Base-by-base conservation (phyloP, 2,888 invertebrate genomes). In the Noctua fimbriata region DNA sequence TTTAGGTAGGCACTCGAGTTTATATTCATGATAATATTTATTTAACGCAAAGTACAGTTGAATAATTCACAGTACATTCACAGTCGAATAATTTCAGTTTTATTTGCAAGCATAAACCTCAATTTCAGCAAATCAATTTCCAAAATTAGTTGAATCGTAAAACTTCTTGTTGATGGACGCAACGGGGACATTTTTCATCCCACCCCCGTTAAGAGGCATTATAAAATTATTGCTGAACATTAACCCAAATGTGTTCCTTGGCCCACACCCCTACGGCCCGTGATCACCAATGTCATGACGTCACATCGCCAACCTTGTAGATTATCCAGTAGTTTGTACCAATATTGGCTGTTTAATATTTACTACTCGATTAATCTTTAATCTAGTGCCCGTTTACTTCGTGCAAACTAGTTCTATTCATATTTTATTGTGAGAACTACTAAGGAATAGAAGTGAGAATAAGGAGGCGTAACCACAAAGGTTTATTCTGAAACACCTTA, bases 191-290 rank as follows among this genome's bases (percentile, higher is more conserved):
- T 78, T 79, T 83, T 88, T 69, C 28, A 69, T 77, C 52, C 78
- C 76, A 79, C 78, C 87, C 81, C 71, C 70, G 28, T 80, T 72
- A 78, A 79, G 73, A 82, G 63, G 67, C 60, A 36, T 79, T 86
- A 86, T 86, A 86, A 87, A 89, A 82, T 84, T 88, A 83, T 81
- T 75, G 76, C 10, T 75, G n/a, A 77, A 69, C 81, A 81, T 85
- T 88, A 88, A 88, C 84, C 87, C 84, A 89, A 89, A 88, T 87
- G 86, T 82, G 83, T 81, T 77, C 83, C 52, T 63, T 77, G 55
- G 60, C 82, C 89, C 89, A 87, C 88, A 89, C 88, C 88, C 89
- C 82, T 69, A 72, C 47, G 65, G 55, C 69, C 66, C 58, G 73
- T 72, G 83, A 88, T 86, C 81, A 86, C 87, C 87, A 80, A 86